phyloP scores from a whole-genome alignment of 1,140 invertebrate genomes.

The Drosophila setifemur region DNA sequence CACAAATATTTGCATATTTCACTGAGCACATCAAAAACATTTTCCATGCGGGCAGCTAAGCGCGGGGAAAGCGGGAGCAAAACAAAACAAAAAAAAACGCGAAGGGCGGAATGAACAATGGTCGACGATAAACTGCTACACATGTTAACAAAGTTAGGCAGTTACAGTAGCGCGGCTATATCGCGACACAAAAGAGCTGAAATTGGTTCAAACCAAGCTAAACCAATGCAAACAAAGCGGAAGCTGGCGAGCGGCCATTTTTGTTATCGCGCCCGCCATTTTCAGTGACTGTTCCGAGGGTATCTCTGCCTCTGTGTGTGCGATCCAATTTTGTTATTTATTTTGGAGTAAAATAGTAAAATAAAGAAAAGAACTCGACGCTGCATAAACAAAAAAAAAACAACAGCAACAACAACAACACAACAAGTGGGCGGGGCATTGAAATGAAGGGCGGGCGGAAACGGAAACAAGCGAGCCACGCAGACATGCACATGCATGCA shows the following conservation, averaged over 20 bases:
- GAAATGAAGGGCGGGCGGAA: conserved; percentile 46
- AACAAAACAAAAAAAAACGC: not conserved
- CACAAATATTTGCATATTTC: conserved; percentile 77
- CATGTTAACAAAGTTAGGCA: conserved; percentile 73
- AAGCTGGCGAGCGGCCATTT: conserved; percentile 68
- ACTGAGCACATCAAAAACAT: conserved; percentile 70
- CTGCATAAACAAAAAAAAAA: no score
- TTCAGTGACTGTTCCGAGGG: conserved; percentile 47
- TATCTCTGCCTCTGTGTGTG: conserved; percentile 11
- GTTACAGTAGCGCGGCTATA: conserved; percentile 50
- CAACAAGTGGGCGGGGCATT: conserved; percentile 14
- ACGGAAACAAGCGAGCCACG: conserved; percentile 53
- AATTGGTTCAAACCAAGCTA: conserved; percentile 68
- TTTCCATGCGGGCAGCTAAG: conserved; percentile 40
- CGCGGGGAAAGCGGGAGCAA: not conserved
- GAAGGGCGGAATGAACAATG: conserved; percentile 34
- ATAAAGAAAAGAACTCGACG: conserved; percentile 14
- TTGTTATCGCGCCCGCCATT: conserved; percentile 75
- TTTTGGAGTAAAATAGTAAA: conserved; percentile 16
- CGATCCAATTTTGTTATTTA: conserved; percentile 64
- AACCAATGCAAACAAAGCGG: conserved; percentile 73
- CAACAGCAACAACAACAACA: conserved; percentile 9
- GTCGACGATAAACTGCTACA: conserved; percentile 69
- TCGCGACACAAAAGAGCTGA: conserved; percentile 15
- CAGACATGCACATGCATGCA: conserved; percentile 17